These are phyloP conservation scores for Stercorarius parasiticus DNA, from an alignment of 2,113 vertebrate species.

Conservation along the genomic window DNA sequence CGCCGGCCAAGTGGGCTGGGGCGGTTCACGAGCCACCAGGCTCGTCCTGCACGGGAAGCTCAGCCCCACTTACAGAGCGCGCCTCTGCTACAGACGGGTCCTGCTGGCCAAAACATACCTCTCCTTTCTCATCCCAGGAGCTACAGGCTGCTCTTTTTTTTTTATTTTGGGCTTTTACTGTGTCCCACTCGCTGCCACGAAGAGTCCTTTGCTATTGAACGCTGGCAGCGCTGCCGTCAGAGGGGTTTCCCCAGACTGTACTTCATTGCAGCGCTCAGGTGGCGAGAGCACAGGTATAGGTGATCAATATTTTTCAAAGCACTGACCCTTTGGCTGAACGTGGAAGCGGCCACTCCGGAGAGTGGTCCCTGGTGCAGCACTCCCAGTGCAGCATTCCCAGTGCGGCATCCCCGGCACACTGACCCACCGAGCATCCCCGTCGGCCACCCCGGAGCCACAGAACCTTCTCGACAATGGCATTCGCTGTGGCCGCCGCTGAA, in stretches of 20 bases:
- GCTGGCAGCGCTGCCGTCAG: background rate
- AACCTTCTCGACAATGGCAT: background rate
- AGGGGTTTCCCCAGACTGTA: background rate
- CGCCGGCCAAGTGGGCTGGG: accelerated
- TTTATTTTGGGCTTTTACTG: too few relatives aligned
- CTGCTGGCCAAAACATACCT: background rate
- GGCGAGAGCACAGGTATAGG: background rate
- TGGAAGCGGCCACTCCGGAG: background rate
- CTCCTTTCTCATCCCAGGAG: background rate
- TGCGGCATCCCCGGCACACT: too few relatives aligned
- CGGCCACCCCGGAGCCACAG: background rate
- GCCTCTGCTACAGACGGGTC: background rate
- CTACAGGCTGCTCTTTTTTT: background rate
- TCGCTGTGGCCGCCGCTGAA: background rate
- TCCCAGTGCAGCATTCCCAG: too few relatives aligned
- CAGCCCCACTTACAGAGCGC: background rate
- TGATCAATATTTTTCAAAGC: constrained; percentile 9
- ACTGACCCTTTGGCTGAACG: background rate
- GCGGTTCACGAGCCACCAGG: accelerated
- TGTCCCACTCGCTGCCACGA: background rate
- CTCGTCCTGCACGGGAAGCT: background rate
- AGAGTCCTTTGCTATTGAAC: constrained; percentile 16
- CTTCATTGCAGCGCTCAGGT: background rate
- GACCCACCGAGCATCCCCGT: background rate
- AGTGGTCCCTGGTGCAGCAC: background rate